Percentiles rank a stretch among this genome's conserved stretches.
Conservation (phyloP, 1,140 invertebrate species). For the Aphaenogaster ashmeadi region DNA sequence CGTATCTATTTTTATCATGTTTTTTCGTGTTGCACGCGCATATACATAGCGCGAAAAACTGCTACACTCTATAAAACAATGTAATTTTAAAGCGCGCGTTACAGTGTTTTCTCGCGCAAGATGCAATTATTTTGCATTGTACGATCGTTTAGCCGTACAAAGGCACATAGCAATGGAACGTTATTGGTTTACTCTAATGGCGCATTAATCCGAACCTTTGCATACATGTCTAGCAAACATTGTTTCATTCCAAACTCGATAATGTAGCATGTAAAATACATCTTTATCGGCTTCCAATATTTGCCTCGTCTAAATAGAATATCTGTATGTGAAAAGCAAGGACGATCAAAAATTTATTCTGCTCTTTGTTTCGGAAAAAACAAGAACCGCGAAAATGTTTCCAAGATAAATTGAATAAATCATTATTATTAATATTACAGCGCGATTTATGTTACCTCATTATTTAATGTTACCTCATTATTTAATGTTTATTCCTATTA, state of each 20-base stretch:
- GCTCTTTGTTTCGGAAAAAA: neutral
- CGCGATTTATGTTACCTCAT: slow-evolving; percentile 4
- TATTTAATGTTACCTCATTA: slow-evolving; percentile 12
- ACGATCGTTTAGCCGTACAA: slow-evolving; percentile 41
- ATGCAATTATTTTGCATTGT: slow-evolving; percentile 42
- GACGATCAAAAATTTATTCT: slow-evolving; percentile 1
- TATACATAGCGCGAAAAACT: neutral
- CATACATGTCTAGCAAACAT: slow-evolving; percentile 32
- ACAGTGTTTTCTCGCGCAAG: slow-evolving; percentile 33
- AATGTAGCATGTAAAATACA: slow-evolving; percentile 34
- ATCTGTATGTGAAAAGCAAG: neutral
- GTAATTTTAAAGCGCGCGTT: slow-evolving; percentile 4
- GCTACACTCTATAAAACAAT: slow-evolving; percentile 7
- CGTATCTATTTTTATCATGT: neutral
- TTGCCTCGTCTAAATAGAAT: slow-evolving; percentile 18
- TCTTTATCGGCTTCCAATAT: slow-evolving; percentile 57
- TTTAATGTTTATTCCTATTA: neutral
- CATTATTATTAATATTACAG: neutral
- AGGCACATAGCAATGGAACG: slow-evolving; percentile 28
- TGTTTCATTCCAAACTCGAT: slow-evolving; percentile 32
- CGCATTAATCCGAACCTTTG: slow-evolving; percentile 46
- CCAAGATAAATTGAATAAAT: slow-evolving; percentile 8
- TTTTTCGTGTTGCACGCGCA: neutral
- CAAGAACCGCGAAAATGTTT: neutral
- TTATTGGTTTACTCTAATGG: slow-evolving; percentile 60